These are phyloP conservation scores for Deladenus siricidicola DNA, from an alignment of 2,888 invertebrate species.

Conservation along the genomic window DNA sequence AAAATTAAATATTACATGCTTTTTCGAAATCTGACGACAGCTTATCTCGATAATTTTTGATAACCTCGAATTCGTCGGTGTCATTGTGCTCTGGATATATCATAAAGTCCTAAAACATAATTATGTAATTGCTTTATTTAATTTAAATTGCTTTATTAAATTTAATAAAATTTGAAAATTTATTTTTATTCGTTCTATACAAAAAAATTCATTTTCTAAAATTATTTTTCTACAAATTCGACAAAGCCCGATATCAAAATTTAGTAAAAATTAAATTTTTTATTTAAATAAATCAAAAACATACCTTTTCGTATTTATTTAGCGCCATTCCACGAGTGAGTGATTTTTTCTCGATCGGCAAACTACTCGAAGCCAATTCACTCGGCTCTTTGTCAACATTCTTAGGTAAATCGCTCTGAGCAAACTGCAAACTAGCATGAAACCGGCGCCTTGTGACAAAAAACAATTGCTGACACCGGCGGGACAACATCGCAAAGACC, in stretches of 20 bases:
- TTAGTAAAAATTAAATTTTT: background rate
- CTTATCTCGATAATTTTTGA: conserved; percentile 37
- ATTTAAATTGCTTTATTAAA: too few species aligned
- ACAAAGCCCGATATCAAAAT: background rate
- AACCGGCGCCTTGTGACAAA: too few species aligned
- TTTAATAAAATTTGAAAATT: too few species aligned
- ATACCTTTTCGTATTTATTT: conserved; percentile 50
- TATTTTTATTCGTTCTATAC: background rate
- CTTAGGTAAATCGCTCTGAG: too few species aligned
- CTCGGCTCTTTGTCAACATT: background rate
- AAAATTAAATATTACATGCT: conserved; percentile 22
- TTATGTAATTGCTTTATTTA: too few species aligned
- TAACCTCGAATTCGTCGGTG: conserved; percentile 43
- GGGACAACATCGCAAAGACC: too few species aligned
- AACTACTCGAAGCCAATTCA: background rate
- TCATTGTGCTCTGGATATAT: conserved; percentile 52
- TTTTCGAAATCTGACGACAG: conserved; percentile 20
- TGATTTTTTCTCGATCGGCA: conserved; percentile 45
- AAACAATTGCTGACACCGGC: too few species aligned
- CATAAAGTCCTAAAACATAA: conserved; percentile 48
- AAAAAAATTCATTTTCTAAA: background rate
- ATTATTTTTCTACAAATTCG: too few species aligned
- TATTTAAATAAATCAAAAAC: background rate
- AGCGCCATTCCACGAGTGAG: conserved; percentile 44
- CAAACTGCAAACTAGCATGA: too few species aligned